Percentiles rank a stretch among this genome's conserved stretches.
Conservation (phyloP, 2,888 invertebrate species). For the Lydus trimaculatus region DNA sequence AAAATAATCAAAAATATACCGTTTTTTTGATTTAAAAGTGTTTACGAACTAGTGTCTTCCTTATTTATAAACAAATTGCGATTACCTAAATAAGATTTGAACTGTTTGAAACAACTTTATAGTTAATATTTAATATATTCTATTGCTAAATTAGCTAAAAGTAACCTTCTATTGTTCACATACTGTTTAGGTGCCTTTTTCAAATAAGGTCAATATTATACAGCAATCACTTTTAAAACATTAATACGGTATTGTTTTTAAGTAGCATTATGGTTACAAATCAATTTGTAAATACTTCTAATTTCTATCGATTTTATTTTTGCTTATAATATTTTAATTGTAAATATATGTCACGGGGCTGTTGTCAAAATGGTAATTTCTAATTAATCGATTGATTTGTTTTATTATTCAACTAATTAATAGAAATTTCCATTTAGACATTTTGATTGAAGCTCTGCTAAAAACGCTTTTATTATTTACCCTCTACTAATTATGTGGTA, state of each 20-base stretch:
- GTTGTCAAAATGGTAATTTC: neutral
- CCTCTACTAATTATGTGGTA: too few species aligned
- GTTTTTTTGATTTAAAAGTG: slow-evolving; percentile 30
- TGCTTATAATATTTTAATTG: neutral
- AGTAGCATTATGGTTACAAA: slow-evolving; percentile 31
- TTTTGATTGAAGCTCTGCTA: neutral
- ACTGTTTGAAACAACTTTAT: too few species aligned
- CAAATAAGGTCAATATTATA: too few species aligned
- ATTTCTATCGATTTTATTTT: slow-evolving; percentile 39
- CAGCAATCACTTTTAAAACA: too few species aligned
- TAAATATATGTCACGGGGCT: neutral
- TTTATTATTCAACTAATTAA: neutral
- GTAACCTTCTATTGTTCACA: too few species aligned
- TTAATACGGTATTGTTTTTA: neutral
- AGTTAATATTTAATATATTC: too few species aligned
- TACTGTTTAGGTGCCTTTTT: too few species aligned
- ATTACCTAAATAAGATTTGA: too few species aligned
- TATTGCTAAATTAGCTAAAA: too few species aligned
- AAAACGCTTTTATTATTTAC: neutral
- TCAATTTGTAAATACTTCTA: slow-evolving; percentile 46
- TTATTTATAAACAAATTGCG: too few species aligned
- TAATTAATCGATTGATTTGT: neutral
- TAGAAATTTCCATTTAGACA: neutral
- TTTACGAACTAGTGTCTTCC: too few species aligned
- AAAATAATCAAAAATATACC: slow-evolving; percentile 53